Evolutionary conservation across 2,797 vertebrate genomes (phyloP), one percentile per base, ranked within the genome.

Genomic region (Margarornis squamiger): DNA sequence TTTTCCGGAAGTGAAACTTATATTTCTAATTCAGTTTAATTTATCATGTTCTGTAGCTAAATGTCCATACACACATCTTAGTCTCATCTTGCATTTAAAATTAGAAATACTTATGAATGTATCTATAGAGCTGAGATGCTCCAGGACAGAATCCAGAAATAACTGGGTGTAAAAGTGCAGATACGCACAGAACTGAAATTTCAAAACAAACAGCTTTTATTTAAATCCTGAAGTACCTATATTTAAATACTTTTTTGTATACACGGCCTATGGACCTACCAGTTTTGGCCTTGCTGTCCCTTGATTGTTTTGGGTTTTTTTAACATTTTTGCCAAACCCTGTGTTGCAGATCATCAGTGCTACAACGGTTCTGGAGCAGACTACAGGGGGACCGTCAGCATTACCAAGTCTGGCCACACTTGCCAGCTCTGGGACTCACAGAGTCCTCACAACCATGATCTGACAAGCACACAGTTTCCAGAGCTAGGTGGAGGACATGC

Each of bases 381-480:
- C 67, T 99, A 99, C 96, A 98, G 98, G 91, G 99, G 99, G 16
- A 99, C 98, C 0, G 96, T 98, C 71, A 99, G 99, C 30, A 34
- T 98, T 88, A 99, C 99, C 9, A 98, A 97, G 58, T 99, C 99
- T 2, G 99, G 99, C 12, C 98, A 99, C 90, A 98, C 98, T 82
- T 99, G 99, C 94, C 99, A 99, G 72, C 97, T 98, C 0, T 99
- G 99, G 99, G 98, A 97, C 41, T 91, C 98, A 22, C 99, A 99
- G 91, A 98, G 98, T 91, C 99, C 99, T 8, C 99, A 99, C 96
- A 98, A 86, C 82, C 99, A 99, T 84, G 98, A 98, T 52, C 95
- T 99, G 71, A 98, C 98, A 41, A 97, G 98, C 26, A 3, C 88
- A 14, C 98, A 99, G 34, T 98, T 98, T 94, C 98, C 99, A 1